Evolutionary conservation across 2,888 invertebrate species (phyloP).

Genomic region (Polyommatus icarus): DNA sequence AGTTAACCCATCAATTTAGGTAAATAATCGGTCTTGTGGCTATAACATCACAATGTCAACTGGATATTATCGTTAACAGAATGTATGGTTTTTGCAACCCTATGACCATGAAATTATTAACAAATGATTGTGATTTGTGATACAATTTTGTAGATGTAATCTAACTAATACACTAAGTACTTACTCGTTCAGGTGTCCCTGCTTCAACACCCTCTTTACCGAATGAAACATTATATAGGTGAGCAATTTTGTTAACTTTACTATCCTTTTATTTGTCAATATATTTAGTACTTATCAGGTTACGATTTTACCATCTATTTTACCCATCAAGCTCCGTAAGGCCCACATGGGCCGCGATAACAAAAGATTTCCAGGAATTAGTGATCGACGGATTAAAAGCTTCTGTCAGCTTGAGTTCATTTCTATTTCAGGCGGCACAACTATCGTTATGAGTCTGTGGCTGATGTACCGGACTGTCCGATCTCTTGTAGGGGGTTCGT

Average conservation of each 20-base stretch:
- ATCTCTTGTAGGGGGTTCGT: conserved; percentile 59
- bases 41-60: not conserved
- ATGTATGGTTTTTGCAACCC: not conserved
- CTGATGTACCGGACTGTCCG: conserved; percentile 56
- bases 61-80: not conserved
- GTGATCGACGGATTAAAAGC: no score
- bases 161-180: not conserved
- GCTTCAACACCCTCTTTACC: conserved; percentile 59
- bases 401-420: not conserved
- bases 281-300: no score
- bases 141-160: not conserved
- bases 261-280: no score
- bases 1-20: conserved; percentile 42
- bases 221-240: conserved; percentile 56
- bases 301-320: not conserved
- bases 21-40: not conserved
- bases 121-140: no score
- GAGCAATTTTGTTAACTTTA: conserved; percentile 44
- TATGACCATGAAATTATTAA: not conserved
- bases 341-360: no score
- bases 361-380: no score
- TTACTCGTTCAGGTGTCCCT: conserved; percentile 58
- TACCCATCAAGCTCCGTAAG: no score
- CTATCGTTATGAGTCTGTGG: conserved; percentile 59
- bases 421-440: conserved; percentile 51